phyloP scores from a whole-genome alignment of 35 echinoderm and acorn worm species.

The Hemicentrotus pulcherrimus region DNA sequence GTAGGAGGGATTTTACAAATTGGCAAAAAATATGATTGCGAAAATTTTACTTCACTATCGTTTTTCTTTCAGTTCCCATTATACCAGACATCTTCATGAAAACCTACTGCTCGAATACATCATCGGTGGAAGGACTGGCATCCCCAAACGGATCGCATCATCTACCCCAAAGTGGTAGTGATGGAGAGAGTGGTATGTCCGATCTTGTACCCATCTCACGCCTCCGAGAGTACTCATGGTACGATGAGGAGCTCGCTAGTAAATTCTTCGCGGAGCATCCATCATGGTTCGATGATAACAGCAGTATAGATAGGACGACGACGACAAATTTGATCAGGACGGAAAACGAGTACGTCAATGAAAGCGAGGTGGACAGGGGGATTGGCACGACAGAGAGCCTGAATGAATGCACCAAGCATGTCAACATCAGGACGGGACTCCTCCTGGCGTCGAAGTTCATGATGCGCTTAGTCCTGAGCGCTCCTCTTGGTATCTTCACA shows the following conservation, averaged over 20 bases:
- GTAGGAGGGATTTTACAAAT: too few species aligned
- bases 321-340: not conserved
- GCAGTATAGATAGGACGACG: not conserved
- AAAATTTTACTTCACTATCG: not conserved
- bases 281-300: not conserved
- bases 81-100: slow-evolving; percentile 45
- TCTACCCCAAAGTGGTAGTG: not conserved
- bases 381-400: not conserved
- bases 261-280: not conserved
- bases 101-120: slow-evolving; percentile 16
- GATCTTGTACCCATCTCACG: not conserved
- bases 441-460: slow-evolving; percentile 47
- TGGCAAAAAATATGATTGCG: too few species aligned
- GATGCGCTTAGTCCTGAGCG: slow-evolving; percentile 29
- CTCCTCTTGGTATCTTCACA: slow-evolving; percentile 40
- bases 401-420: not conserved
- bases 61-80: slow-evolving; percentile 40
- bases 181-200: not conserved
- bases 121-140: not conserved
- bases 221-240: slow-evolving; percentile 32
- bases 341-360: not conserved
- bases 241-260: slow-evolving; percentile 3
- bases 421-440: slow-evolving; percentile 36
- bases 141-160: not conserved
- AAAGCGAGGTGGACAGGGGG: not conserved